Percentiles rank a stretch among this genome's conserved stretches.
Evolutionary conservation across 2,113 vertebrate species (phyloP).

Genomic region (Apeltes quadracus): DNA sequence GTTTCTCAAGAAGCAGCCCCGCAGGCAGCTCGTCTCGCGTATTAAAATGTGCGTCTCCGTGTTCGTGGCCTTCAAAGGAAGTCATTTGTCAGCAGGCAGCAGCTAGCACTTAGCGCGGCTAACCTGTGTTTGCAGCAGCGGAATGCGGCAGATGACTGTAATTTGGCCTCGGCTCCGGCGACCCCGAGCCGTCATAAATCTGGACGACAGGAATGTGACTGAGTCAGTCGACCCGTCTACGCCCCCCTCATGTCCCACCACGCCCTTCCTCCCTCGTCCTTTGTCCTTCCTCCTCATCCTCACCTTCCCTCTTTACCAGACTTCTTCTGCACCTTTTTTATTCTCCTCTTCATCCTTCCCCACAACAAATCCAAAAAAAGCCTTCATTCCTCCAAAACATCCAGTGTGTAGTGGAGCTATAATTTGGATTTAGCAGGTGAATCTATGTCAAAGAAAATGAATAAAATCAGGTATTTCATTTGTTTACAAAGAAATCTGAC

Average conservation of each 20-base stretch:
- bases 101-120: conserved; percentile 79
- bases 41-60: conserved; percentile 49
- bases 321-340: neutral
- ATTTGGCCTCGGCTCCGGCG: conserved; percentile 76
- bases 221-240: conserved; percentile 69
- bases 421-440: neutral
- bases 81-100: conserved; percentile 82
- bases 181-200: conserved; percentile 76
- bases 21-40: conserved; percentile 54
- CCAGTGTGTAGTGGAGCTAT: neutral
- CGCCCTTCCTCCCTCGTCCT: conserved; percentile 37
- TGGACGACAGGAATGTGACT: conserved; percentile 76
- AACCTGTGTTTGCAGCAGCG: conserved; percentile 79
- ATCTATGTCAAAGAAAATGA: neutral
- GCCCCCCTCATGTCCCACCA: conserved; percentile 23
- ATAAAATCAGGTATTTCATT: neutral
- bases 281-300: conserved; percentile 14
- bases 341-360: neutral
- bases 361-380: neutral
- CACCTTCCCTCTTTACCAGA: conserved; percentile 24
- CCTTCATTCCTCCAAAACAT: neutral
- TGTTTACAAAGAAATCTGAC: neutral
- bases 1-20: conserved; percentile 55
- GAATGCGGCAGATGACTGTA: conserved; percentile 83
- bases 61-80: conserved; percentile 79